Conservation (phyloP, 1,140 invertebrate genomes). For the Camponotus floridanus region DNA sequence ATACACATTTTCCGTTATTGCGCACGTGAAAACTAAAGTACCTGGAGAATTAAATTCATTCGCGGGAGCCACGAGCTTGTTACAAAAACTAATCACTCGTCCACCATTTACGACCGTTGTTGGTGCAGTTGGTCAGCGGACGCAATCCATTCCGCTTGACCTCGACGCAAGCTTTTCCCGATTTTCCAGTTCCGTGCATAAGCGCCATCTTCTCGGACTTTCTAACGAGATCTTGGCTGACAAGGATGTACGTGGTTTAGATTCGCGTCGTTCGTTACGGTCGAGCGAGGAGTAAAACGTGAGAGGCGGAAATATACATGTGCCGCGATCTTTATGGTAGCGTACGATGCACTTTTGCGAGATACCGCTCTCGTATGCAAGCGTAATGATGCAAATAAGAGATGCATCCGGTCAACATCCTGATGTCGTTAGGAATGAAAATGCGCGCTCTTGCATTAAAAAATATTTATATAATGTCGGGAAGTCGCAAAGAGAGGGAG, state of each 20-base stretch:
- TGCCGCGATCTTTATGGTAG: slow-evolving; percentile 34
- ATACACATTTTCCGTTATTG: slow-evolving; percentile 42
- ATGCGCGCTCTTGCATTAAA: slow-evolving; percentile 5
- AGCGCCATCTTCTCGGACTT: slow-evolving; percentile 56
- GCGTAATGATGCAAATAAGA: slow-evolving; percentile 45
- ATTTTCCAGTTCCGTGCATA: slow-evolving; percentile 59
- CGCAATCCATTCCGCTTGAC: slow-evolving; percentile 60
- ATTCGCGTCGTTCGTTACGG: slow-evolving; percentile 47
- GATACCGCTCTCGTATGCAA: slow-evolving; percentile 3
- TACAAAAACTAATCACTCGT: slow-evolving; percentile 61
- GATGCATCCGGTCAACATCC: slow-evolving; percentile 12
- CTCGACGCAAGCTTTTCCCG: slow-evolving; percentile 24
- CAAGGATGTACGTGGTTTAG: slow-evolving; percentile 50
- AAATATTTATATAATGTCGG: slow-evolving; percentile 20
- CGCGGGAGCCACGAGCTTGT: slow-evolving; percentile 9
- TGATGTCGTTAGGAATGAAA: slow-evolving; percentile 20
- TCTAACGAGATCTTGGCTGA: slow-evolving; percentile 48
- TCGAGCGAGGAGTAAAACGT: slow-evolving; percentile 35
- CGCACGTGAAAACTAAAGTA: slow-evolving; percentile 3
- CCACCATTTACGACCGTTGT: slow-evolving; percentile 48
- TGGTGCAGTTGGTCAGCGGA: slow-evolving; percentile 40
- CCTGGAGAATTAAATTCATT: slow-evolving; percentile 45
- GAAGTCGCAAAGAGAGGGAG: no score
- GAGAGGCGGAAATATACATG: slow-evolving; percentile 6
- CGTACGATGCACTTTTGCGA: neutral